phyloP scores from a whole-genome alignment of 1,140 invertebrate species.

The Acromyrmex echinatior region DNA sequence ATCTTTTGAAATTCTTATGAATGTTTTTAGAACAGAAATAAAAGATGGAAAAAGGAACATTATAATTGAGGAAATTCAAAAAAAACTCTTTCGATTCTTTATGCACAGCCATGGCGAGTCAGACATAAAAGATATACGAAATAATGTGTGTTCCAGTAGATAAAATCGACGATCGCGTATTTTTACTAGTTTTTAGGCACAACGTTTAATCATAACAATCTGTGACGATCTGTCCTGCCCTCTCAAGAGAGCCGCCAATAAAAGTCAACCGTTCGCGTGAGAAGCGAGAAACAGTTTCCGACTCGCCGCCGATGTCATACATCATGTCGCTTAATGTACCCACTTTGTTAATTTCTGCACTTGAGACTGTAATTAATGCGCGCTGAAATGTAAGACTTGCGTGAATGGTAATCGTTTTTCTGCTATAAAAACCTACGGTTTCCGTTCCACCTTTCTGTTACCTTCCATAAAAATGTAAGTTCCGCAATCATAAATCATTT shows the following conservation, averaged over 20 bases:
- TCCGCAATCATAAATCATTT: slow-evolving; percentile 60
- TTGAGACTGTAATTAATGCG: slow-evolving; percentile 48
- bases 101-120: not conserved
- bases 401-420: slow-evolving; percentile 64
- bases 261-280: slow-evolving; percentile 52
- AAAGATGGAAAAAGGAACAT: too few relatives aligned
- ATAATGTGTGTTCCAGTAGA: not conserved
- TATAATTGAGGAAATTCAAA: too few relatives aligned
- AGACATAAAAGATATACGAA: not conserved
- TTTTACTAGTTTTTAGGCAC: not conserved
- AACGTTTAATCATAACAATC: slow-evolving; percentile 4
- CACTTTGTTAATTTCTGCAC: slow-evolving; percentile 61
- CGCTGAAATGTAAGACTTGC: slow-evolving; percentile 62
- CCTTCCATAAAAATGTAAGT: slow-evolving; percentile 62
- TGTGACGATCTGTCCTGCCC: not conserved
- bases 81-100: too few relatives aligned
- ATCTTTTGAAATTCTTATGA: too few relatives aligned
- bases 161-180: slow-evolving; percentile 10
- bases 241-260: not conserved
- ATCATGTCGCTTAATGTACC: slow-evolving; percentile 48
- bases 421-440: slow-evolving; percentile 58
- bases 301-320: slow-evolving; percentile 35
- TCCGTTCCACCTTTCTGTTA: slow-evolving; percentile 53
- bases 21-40: too few relatives aligned
- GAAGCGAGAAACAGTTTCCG: slow-evolving; percentile 35